Evolutionary conservation across 2,113 vertebrate genomes (phyloP).

Genomic region (Sceloporus tristichus): DNA sequence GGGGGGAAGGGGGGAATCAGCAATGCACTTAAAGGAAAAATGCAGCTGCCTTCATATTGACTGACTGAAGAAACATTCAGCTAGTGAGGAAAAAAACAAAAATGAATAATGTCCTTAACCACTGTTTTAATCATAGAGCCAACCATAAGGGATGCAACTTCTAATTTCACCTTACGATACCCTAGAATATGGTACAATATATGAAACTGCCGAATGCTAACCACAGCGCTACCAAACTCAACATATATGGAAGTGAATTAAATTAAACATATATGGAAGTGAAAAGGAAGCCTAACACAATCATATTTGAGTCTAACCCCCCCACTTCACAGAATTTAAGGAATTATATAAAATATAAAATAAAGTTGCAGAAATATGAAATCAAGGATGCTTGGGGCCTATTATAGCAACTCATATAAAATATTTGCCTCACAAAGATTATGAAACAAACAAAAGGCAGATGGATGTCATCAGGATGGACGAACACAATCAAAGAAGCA

Average conservation of each 20-base stretch:
- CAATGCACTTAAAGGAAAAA: background rate
- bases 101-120: background rate
- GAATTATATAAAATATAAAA: background rate
- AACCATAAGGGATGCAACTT: background rate
- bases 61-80: background rate
- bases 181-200: background rate
- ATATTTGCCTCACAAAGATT: background rate
- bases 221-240: background rate
- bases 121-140: background rate
- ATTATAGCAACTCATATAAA: background rate
- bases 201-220: background rate
- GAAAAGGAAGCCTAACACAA: background rate
- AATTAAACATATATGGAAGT: background rate
- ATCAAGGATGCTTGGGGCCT: background rate
- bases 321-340: background rate
- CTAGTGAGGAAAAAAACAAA: background rate
- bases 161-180: background rate
- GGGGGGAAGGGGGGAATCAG: too few relatives aligned
- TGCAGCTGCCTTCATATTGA: background rate
- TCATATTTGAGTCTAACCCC: background rate
- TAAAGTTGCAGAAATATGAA: background rate
- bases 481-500: background rate
- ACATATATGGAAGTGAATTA: too few relatives aligned
- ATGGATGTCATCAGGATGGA: background rate
- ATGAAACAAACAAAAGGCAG: constrained; percentile 1